These are phyloP conservation scores for Magallana nippona DNA, from an alignment of 2,888 invertebrate species.

Conservation along the genomic window DNA sequence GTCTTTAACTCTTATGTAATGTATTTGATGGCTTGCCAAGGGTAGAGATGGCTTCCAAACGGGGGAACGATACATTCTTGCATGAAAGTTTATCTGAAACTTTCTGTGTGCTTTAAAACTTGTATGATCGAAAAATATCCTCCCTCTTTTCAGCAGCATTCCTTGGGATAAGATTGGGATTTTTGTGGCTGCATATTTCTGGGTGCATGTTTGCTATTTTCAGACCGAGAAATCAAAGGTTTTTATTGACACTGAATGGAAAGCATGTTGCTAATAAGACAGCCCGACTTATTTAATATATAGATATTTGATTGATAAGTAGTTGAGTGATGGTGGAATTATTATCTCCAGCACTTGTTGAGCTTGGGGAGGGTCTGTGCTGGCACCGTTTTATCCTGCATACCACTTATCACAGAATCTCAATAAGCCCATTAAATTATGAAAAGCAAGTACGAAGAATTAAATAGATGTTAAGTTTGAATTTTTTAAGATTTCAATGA, in stretches of 20 bases:
- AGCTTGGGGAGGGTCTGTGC: neutral
- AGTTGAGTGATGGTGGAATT: neutral
- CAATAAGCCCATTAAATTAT: slow-evolving; percentile 8
- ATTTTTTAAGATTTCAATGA: neutral
- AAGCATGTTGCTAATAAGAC: slow-evolving; percentile 24
- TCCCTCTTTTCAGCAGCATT: slow-evolving; percentile 8
- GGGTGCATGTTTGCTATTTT: slow-evolving; percentile 27
- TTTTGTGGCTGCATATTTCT: slow-evolving; percentile 31
- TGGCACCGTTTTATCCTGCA: neutral
- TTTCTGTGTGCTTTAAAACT: slow-evolving; percentile 5
- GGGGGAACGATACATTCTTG: neutral
- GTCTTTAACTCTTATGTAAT: slow-evolving; percentile 12
- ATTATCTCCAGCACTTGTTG: neutral
- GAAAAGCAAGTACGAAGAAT: neutral
- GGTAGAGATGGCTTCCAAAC: slow-evolving; percentile 1
- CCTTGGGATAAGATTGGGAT: slow-evolving; percentile 21
- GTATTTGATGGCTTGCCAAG: slow-evolving; percentile 16
- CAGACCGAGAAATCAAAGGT: neutral
- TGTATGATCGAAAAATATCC: neutral
- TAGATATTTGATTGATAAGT: slow-evolving; percentile 14
- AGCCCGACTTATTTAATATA: slow-evolving; percentile 7
- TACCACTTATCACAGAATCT: slow-evolving; percentile 12
- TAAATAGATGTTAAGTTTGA: neutral
- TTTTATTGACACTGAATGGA: slow-evolving; percentile 22
- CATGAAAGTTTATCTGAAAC: slow-evolving; percentile 26